Conservation (phyloP, 1,140 invertebrate genomes). For the Drosophila takahashii region DNA sequence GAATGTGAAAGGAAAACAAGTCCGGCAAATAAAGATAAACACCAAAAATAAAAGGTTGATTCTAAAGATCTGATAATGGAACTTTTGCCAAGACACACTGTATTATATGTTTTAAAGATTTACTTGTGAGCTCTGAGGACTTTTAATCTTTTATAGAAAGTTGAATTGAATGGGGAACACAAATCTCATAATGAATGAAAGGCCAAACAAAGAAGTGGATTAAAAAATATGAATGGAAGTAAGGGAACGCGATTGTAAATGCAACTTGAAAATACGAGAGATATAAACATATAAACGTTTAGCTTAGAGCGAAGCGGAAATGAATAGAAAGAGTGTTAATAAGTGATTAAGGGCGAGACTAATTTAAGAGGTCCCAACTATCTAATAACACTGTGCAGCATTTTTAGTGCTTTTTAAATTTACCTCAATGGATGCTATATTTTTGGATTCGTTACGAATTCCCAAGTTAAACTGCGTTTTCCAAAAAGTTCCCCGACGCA, state of each 20-base stretch:
- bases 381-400: no score
- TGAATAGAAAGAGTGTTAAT: slow-evolving; percentile 22
- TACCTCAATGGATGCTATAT: no score
- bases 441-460: no score
- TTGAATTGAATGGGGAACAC: not conserved
- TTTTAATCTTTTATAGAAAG: slow-evolving; percentile 25
- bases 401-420: no score
- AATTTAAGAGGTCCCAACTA: no score
- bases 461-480: no score
- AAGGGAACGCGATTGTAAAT: slow-evolving; percentile 30
- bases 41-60: slow-evolving; percentile 5
- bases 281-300: slow-evolving; percentile 19
- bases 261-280: slow-evolving; percentile 7
- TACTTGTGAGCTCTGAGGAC: slow-evolving; percentile 4
- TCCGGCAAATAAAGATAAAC: slow-evolving; percentile 7
- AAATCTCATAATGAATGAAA: slow-evolving; percentile 22
- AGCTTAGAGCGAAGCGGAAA: slow-evolving; percentile 40
- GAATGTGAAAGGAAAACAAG: slow-evolving; percentile 36
- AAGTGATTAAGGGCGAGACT: not conserved
- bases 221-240: slow-evolving; percentile 54
- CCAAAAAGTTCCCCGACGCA: no score
- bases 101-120: slow-evolving; percentile 8
- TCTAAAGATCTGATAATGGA: slow-evolving; percentile 15
- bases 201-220: slow-evolving; percentile 35
- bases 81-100: slow-evolving; percentile 21